phyloP scores from a whole-genome alignment of 2,113 vertebrate species.

The Pitta sordida region DNA sequence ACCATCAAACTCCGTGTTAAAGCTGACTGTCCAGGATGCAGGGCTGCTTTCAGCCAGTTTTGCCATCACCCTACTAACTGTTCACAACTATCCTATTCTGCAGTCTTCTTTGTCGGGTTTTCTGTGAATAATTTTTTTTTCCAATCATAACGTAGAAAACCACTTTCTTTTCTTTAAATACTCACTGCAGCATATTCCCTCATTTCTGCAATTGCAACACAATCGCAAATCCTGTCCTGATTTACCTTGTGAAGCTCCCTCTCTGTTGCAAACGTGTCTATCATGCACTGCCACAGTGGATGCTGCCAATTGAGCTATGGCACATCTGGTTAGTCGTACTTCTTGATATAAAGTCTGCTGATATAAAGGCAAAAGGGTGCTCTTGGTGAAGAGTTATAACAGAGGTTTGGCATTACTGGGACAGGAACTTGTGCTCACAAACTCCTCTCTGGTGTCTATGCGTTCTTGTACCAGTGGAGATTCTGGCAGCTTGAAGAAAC shows the following conservation, averaged over 20 bases:
- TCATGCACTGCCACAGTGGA: accelerated
- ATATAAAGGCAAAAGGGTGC: neutral
- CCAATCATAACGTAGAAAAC: neutral
- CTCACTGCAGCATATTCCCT: neutral
- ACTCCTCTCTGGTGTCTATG: accelerated
- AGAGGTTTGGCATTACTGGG: accelerated
- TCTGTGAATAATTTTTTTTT: neutral
- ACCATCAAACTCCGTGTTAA: neutral
- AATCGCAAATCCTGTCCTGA: no score
- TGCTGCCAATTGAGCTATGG: neutral
- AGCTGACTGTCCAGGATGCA: neutral
- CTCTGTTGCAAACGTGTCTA: neutral
- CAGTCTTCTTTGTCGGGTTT: neutral
- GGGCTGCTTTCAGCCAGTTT: neutral
- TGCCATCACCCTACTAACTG: neutral
- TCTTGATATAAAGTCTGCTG: accelerated
- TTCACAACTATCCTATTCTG: neutral
- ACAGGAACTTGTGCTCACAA: neutral
- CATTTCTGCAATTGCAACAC: accelerated
- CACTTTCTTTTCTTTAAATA: neutral
- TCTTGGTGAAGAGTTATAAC: accelerated
- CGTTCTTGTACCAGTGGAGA: accelerated
- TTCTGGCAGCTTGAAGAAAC: neutral
- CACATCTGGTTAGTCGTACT: neutral
- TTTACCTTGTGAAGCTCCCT: neutral